Base-by-base conservation (phyloP, 2,797 vertebrate species). In the Coracias cyanogaster region DNA sequence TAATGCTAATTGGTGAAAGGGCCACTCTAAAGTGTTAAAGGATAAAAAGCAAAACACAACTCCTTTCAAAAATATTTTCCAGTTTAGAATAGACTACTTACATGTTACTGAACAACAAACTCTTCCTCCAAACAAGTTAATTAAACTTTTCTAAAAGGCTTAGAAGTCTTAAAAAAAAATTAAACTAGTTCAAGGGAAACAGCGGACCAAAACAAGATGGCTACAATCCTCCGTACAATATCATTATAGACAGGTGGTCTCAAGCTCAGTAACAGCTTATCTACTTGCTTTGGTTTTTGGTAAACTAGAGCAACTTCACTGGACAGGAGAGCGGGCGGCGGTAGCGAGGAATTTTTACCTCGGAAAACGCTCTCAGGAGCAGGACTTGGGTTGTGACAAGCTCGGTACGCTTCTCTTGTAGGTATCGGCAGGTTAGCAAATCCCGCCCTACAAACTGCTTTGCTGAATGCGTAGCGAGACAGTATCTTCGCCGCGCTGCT, bases 321-420 rank as follows among this genome's bases (percentile, higher is more conserved):
- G 28, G 28, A 11, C 1, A 10, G 0, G 7, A 37, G 4, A 51
- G 6, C 9, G 18, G 24, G 12, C 1, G 9, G 21, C 1, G 1
- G 41, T 43, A 43, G 41, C 41, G 41, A 43, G 41, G 15, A 13
- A 43, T 43, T 43, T 43, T 43, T 43, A 43, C 41, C 12, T 43
- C 41, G 13, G 41, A 43, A 43, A 43, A 13, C 15, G 41, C 41
- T 13, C 41, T 10, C 7, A 3, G 9, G 2, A 19, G 31, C 65
- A 16, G 4, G 0, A 6, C 37, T 46, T 20, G 54, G 2, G 12
- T 8, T 12, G 1, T 0, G 12, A 17, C 9, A 10, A 35, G 19
- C 2, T 15, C 70, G 3, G 11, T 3, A 2, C 3, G 0, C 1
- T 39, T 13, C 39, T 29, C 37, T 4, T 1, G 24, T 6, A n/a